Evolutionary conservation across 2,888 invertebrate species (phyloP), one percentile per base, ranked within the genome.

Genomic region (Platypus cylindrus): DNA sequence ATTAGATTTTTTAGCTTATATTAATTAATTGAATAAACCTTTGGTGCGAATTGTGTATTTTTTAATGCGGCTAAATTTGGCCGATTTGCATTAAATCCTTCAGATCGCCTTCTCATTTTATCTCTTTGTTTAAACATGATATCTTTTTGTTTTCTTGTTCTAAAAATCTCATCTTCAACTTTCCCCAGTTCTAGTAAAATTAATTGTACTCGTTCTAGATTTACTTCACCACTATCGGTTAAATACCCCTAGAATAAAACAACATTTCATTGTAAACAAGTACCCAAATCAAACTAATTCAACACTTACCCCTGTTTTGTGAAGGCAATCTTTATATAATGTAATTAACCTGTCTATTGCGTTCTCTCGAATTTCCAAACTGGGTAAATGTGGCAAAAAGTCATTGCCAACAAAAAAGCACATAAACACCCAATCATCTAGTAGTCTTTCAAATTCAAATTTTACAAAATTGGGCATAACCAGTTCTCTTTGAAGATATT

Each of bases 401-500:
- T 98, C 98, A 57, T 98, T 98, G 30, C 98, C 98, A 32, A 97
- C 95, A 63, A 98, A 98, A 67, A 99, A 98, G 58, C 98, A 98
- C 91, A 98, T 94, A 54, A 79, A 79, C 3, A 82, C 97, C 97
- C 97, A 99, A 64, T 99, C 98, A 56, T 98, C 98, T 11, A 99
- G 60, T 0, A 81, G 91, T 36, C 97, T 66, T 53, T 98, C 98
- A 59, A 98, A 87, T 56, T 93, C 89, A 60, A 90, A 97, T 31
- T 73, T 67, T 3, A 95, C 93, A 23, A 97, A 69, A 60, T 86
- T 85, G 0, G 83, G 83, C 90, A 97, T 95, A 48, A 65, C 60
- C 34, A 97, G 67, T 46, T 97, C 95, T 52, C 73, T 74, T 57
- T 85, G 85, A 15, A 98, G 66, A 62, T 98, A 98, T 61, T 98